Evolutionary conservation across 2,113 vertebrate genomes (phyloP).

Genomic region (Callaeas wilsoni): DNA sequence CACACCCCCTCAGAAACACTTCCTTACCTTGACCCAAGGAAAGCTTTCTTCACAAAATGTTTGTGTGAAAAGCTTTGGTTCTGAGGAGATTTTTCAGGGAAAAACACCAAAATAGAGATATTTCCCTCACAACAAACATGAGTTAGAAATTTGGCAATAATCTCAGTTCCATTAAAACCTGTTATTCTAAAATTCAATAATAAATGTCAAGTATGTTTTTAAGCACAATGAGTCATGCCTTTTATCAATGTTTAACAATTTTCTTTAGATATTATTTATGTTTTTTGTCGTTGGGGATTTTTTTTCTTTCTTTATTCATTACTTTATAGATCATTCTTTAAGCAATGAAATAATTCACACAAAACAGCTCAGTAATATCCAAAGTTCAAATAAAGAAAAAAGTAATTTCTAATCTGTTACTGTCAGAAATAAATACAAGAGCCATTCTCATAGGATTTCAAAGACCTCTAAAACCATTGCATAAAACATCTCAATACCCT

Average conservation of each 20-base stretch:
- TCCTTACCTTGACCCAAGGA: background rate
- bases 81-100: background rate
- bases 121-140: background rate
- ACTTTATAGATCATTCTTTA: background rate
- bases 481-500: background rate
- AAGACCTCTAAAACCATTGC: background rate
- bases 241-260: background rate
- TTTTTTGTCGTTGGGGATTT: fast-evolving
- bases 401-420: background rate
- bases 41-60: background rate
- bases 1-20: background rate
- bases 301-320: background rate
- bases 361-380: background rate
- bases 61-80: background rate
- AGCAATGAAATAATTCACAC: background rate
- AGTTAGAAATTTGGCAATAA: background rate
- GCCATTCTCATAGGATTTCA: background rate
- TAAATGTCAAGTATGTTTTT: background rate
- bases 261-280: background rate
- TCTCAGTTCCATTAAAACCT: background rate
- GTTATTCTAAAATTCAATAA: background rate
- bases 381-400: background rate
- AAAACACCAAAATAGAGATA: background rate
- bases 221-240: background rate
- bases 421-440: background rate